Base-by-base conservation (phyloP, 2,888 invertebrate genomes). In the Heliconius hortense region DNA sequence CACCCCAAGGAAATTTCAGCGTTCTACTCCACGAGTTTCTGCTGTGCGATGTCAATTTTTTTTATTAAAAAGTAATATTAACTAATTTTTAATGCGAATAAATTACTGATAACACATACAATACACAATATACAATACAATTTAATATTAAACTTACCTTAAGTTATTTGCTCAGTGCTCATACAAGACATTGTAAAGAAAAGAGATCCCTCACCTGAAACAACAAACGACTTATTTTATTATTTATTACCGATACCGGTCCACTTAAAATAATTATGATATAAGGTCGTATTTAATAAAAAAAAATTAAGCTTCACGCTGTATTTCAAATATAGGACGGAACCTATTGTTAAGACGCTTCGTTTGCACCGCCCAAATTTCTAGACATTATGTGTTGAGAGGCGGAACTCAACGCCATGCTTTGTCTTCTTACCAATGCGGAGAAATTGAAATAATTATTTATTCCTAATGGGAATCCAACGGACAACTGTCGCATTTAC, bases 161-260 rank as follows among this genome's bases (percentile, higher is more conserved):
- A 93, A 83, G 92, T 92, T 82, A 91, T 89, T 85, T 88, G 86
- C 81, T 90, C 90, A 77, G 83, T 82, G 81, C 84, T 84, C 82
- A 84, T 82, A 82, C 88, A 86, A 87, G 84, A 83, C 92, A 92
- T 93, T 88, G 87, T 91, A 84, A 86, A 82, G 82, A 84, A 85
- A 87, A 77, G 82, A 83, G 82, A 83, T 82, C 84, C 87, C 91
- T 92, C 87, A 93, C 93, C 92, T 92, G 92, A 72, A 92, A 92
- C 90, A 89, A 91, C 80, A 80, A 82, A 84, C 35, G 18, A 71
- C 26, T 15, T 4, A 71, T 71, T 21, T 26, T 26, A 43, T 24
- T 60, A 60, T 10, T 18, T n/a, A n/a, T n/a, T n/a, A n/a, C 28
- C 1, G 59, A 82, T 80, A 82, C 80, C 67, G 78, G n/a, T 63